Conservation (phyloP, 2,113 vertebrate species). For the Mellivora capensis region DNA sequence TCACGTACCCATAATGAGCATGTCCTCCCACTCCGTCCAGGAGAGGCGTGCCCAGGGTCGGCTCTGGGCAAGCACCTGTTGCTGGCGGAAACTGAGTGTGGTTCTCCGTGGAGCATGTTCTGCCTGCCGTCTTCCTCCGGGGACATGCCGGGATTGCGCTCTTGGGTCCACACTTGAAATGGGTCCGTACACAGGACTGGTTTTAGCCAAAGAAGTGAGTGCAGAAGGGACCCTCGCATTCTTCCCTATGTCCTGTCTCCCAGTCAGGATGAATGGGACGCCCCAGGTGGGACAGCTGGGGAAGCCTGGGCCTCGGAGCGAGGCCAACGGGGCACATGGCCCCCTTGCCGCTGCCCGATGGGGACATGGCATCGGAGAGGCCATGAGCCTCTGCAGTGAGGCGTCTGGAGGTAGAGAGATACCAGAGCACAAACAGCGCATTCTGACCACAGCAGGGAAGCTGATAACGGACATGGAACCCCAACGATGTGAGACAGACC, state of each 20-base stretch:
- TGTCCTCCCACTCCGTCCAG: background rate
- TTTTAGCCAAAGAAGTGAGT: too few species aligned
- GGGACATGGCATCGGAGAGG: background rate
- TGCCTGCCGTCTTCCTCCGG: fast-evolving
- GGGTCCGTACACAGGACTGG: fast-evolving
- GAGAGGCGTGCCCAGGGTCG: background rate
- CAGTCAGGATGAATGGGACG: too few species aligned
- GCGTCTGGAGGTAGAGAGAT: too few species aligned
- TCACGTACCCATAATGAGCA: background rate
- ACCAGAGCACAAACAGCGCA: background rate
- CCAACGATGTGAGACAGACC: background rate
- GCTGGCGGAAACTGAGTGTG: fast-evolving
- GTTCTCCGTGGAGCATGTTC: too few species aligned
- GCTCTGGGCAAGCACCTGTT: fast-evolving
- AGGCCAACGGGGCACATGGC: fast-evolving
- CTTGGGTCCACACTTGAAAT: background rate
- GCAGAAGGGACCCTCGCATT: fast-evolving
- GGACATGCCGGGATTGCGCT: fast-evolving
- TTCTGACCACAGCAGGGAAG: too few species aligned
- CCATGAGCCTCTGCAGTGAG: fast-evolving
- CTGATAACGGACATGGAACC: fast-evolving
- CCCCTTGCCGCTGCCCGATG: fast-evolving
- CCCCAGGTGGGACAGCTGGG: fast-evolving
- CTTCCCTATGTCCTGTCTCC: fast-evolving
- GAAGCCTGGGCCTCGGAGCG: fast-evolving